phyloP scores from a whole-genome alignment of 1,140 invertebrate species.

The Muscidifurax raptorellus region DNA sequence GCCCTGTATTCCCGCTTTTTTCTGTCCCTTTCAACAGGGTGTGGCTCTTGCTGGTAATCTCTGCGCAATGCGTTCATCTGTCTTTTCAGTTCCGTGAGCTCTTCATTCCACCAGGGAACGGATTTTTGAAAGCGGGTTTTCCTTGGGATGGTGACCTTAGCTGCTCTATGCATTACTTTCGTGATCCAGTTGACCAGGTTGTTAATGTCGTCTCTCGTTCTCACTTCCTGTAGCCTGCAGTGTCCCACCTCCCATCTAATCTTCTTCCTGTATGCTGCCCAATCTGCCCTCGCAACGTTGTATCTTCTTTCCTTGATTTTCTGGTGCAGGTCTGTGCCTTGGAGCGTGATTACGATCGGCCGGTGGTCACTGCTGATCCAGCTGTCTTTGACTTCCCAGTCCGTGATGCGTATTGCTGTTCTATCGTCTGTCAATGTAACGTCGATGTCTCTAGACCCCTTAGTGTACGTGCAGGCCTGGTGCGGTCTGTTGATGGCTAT shows the following conservation, averaged over 20 bases:
- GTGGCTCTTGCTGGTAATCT: no score
- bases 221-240: not conserved
- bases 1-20: no score
- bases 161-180: not conserved
- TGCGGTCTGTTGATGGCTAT: slow-evolving; percentile 55
- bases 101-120: slow-evolving; percentile 11
- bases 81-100: no score
- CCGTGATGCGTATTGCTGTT: not conserved
- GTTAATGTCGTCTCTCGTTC: not conserved
- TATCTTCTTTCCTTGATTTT: not conserved
- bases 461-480: not conserved
- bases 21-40: no score
- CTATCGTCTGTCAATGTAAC: not conserved
- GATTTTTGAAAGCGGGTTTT: not conserved
- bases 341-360: not conserved
- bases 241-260: not conserved
- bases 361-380: slow-evolving; percentile 1
- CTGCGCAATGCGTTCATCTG: no score
- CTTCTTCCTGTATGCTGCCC: not conserved
- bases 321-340: no score
- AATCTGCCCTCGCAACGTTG: not conserved
- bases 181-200: not conserved
- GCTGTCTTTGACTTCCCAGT: not conserved
- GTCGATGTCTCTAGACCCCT: not conserved
- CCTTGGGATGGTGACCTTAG: not conserved